A percentile compares a stretch with the other conserved stretches of the same genome.
phyloP scores from a whole-genome alignment of 2,113 vertebrate species.

The Galemys pyrenaicus region DNA sequence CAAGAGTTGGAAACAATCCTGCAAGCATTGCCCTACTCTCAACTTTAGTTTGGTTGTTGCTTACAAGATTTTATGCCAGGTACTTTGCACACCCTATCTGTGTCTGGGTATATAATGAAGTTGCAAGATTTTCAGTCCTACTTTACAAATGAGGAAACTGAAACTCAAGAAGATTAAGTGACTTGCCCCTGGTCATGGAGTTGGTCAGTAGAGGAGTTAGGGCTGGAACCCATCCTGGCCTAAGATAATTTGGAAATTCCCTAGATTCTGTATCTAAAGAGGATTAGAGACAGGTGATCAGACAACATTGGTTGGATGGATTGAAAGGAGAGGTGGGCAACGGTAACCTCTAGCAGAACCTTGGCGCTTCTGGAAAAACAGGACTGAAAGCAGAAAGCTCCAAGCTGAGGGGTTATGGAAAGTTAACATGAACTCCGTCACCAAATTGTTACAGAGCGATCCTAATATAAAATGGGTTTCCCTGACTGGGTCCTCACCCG shows the following conservation, averaged over 20 bases:
- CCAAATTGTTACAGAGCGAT: no score
- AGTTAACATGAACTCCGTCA: neutral
- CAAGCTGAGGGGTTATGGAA: neutral
- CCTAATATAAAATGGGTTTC: no score
- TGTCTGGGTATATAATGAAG: neutral
- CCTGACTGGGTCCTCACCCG: no score
- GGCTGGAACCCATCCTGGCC: neutral
- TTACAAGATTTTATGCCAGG: neutral
- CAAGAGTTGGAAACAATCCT: neutral
- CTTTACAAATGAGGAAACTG: neutral
- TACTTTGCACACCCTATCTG: neutral
- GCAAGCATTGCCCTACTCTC: neutral
- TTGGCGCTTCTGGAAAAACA: neutral
- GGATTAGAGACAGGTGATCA: neutral
- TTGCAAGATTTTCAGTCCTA: neutral
- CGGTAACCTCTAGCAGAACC: neutral
- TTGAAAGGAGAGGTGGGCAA: neutral
- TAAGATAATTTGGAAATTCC: neutral
- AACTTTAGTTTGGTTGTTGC: no score
- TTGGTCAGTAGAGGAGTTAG: neutral
- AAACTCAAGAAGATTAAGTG: neutral
- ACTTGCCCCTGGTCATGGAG: neutral
- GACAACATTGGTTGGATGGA: neutral
- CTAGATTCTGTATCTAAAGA: neutral
- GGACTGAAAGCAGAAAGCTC: neutral